A percentile compares a stretch with the other conserved stretches of the same genome.
These are phyloP conservation scores for Epirrhoe alternata DNA, from an alignment of 2,888 invertebrate genomes.

Conservation along the genomic window DNA sequence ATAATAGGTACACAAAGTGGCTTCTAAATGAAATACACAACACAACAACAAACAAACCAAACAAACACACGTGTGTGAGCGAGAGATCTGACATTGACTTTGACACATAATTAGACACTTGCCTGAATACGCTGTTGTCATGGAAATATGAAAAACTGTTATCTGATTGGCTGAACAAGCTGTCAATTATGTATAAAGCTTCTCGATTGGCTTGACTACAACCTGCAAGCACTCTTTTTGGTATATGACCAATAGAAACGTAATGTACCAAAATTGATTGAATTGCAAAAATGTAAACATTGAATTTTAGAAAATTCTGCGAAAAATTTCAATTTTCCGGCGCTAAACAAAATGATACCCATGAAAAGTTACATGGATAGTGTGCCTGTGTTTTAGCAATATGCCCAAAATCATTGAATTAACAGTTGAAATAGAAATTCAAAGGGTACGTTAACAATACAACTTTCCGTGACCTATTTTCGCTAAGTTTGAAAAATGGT, in stretches of 20 bases:
- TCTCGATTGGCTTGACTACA: neutral
- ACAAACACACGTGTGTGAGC: neutral
- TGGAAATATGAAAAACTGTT: neutral
- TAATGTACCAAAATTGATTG: constrained; percentile 3
- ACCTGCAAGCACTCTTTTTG: neutral
- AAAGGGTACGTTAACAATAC: constrained; percentile 67
- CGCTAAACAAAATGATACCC: constrained; percentile 26
- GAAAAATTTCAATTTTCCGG: constrained; percentile 17
- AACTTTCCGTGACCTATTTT: neutral
- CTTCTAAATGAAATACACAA: constrained; percentile 14
- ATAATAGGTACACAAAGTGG: constrained; percentile 26
- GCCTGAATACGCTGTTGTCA: neutral
- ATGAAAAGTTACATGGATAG: constrained; percentile 17
- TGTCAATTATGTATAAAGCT: neutral
- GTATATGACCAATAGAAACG: constrained; percentile 1
- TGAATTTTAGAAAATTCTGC: constrained; percentile 21
- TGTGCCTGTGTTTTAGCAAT: constrained; percentile 41
- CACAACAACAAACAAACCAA: neutral
- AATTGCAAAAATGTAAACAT: constrained; percentile 37
- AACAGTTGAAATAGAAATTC: constrained; percentile 84
- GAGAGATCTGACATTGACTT: neutral
- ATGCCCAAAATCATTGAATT: constrained; percentile 85
- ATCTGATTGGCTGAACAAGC: neutral
- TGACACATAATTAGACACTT: neutral
- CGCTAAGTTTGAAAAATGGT: neutral